Base-by-base conservation (phyloP, 1,140 invertebrate species). In the Pogonognathellus flavescens region DNA sequence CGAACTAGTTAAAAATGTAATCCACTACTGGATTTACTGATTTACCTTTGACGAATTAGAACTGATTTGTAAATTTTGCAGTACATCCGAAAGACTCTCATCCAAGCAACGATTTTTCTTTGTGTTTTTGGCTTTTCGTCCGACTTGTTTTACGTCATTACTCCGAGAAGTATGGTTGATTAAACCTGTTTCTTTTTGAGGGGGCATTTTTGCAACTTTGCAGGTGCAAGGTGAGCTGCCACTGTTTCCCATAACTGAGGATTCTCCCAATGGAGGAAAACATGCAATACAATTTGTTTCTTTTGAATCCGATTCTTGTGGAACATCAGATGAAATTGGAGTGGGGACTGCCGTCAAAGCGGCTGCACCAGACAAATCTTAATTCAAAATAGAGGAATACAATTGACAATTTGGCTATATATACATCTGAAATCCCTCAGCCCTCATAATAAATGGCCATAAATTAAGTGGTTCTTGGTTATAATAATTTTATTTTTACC, bases 51-150 rank as follows among this genome's bases (percentile, higher is more conserved):
- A 66, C 62, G 8, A 41, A 41, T 13, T 14, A 76, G 41, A 6
- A 9, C 41, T 8, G 0, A 76, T 49, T 76, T 76, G 41, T 49
- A 76, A 31, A 7, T 50, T 76, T 49, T 76, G 31, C 49, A 76
- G n/a, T n/a, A 76, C 70, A 49, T 76, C 70, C 2, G 70, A 76
- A 31, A 76, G 70, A n/a, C 70, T 76, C 41, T 76, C 70, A 9
- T 76, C 14, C 70, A 49, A n/a, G 0, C 1, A 18, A 1, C 22
- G 25, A 0, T 49, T 76, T 49, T 31, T 16, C 1, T 41, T 70
- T 31, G 14, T 18, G 25, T 31, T 31, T n/a, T 25, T 10, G 9
- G 0, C 41, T 18, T 50, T 76, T 76, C 3, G 62, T 49, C n/a
- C 66, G 16, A 9, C 70, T 16, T 31, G n/a, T 76, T 76, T 49